Conservation (phyloP, 1,140 invertebrate genomes). For the Zaprionus africanus region DNA sequence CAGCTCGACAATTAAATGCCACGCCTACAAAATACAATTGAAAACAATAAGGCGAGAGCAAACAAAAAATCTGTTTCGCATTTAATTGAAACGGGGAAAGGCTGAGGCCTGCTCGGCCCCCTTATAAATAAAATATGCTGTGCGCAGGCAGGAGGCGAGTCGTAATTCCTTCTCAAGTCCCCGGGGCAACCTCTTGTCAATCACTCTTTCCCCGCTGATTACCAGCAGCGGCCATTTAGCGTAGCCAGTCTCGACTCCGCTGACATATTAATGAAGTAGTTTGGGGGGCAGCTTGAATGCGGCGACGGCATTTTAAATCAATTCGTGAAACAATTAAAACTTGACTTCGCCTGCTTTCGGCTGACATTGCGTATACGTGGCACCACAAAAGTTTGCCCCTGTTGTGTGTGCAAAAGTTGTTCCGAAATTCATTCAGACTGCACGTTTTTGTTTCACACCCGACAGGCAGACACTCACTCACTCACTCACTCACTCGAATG, state of each 20-base stretch:
- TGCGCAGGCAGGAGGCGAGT: not conserved
- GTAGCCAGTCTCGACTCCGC: not conserved
- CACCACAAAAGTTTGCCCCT: constrained; percentile 17
- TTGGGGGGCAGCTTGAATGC: constrained; percentile 29
- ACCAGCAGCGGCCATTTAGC: constrained; percentile 60
- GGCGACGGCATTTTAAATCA: constrained; percentile 70
- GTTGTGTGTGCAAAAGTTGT: constrained; percentile 33
- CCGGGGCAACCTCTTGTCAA: constrained; percentile 21
- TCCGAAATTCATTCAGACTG: constrained; percentile 28
- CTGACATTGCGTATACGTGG: constrained; percentile 60
- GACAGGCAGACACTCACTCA: not conserved
- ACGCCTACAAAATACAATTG: constrained; percentile 68
- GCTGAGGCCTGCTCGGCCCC: constrained; percentile 16
- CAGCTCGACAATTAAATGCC: constrained; percentile 69
- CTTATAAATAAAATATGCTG: constrained; percentile 76
- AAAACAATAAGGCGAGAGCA: constrained; percentile 56
- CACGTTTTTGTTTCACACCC: constrained; percentile 20
- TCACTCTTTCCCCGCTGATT: constrained; percentile 43
- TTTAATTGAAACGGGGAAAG: constrained; percentile 72
- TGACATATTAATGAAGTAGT: constrained; percentile 74
- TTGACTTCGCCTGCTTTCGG: constrained; percentile 52
- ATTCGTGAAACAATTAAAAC: constrained; percentile 77
- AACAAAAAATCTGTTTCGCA: constrained; percentile 63
- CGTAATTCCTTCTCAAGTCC: constrained; percentile 23
- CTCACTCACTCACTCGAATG: constrained; percentile 18